These are phyloP conservation scores for Arrhamphus sclerolepis DNA, from an alignment of 2,797 vertebrate species.

Conservation along the genomic window DNA sequence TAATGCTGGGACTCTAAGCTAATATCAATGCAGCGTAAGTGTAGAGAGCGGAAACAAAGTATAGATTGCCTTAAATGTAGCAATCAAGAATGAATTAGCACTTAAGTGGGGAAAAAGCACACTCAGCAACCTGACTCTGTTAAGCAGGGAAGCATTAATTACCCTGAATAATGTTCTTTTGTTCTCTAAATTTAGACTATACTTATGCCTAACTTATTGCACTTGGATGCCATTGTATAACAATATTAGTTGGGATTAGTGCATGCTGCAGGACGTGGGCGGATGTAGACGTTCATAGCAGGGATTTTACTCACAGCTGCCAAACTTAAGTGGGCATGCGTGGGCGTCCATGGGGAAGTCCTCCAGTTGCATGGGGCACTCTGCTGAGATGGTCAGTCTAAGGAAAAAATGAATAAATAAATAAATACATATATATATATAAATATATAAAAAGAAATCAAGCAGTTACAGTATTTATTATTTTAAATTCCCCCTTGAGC, in stretches of 20 bases:
- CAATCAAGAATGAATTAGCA: background rate
- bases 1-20: too few species aligned
- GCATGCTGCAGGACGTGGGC: background rate
- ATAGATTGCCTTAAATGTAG: background rate
- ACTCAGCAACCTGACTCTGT: too few species aligned
- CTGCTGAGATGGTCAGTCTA: conserved; percentile 93
- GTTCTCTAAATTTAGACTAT: conserved; percentile 17
- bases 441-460: background rate
- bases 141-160: conserved; percentile 13
- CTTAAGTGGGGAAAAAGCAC: too few species aligned
- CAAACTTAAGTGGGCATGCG: conserved; percentile 95
- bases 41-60: too few species aligned
- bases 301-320: conserved; percentile 90
- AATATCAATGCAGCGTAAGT: too few species aligned
- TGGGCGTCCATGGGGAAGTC: conserved; percentile 97
- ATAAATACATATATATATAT: conserved; percentile 10
- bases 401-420: too few species aligned
- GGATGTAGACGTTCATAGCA: conserved; percentile 2
- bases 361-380: conserved; percentile 96
- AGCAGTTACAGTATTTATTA: too few species aligned
- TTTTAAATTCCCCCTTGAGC: too few species aligned
- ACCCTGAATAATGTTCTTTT: conserved; percentile 10
- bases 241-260: conserved; percentile 25
- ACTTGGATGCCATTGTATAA: conserved; percentile 5
- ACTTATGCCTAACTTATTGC: conserved; percentile 1